Evolutionary conservation across 30 jellyfish, hydroid and myxozoan species (phyloP).

Genomic region (Hydractinia symbiolongicarpus): DNA sequence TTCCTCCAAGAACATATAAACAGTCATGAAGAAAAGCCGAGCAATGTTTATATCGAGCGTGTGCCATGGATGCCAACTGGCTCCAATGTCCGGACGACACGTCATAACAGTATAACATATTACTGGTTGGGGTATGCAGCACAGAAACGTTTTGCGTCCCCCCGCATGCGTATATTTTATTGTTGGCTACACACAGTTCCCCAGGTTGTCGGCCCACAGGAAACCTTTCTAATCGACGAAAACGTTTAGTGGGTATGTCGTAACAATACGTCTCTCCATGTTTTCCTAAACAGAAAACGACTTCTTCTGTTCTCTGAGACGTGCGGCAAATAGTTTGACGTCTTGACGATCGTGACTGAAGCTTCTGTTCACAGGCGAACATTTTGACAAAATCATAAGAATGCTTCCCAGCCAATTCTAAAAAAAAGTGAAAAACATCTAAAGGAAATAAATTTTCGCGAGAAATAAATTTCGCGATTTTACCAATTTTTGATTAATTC

Average conservation of each 20-base stretch:
- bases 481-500: too few relatives aligned
- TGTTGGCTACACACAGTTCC: not conserved
- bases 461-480: too few relatives aligned
- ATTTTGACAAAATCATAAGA: not conserved
- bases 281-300: slow-evolving; percentile 11
- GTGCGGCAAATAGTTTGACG: slow-evolving; percentile 21
- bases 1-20: slow-evolving; percentile 31
- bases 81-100: slow-evolving; percentile 4
- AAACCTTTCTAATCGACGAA: slow-evolving; percentile 20
- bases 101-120: slow-evolving; percentile 14
- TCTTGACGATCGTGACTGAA: slow-evolving; percentile 12
- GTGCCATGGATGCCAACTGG: slow-evolving; percentile 9
- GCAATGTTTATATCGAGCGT: slow-evolving; percentile 10
- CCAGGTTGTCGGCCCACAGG: slow-evolving; percentile 29
- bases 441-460: not conserved
- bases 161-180: slow-evolving; percentile 20
- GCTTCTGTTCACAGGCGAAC: slow-evolving; percentile 5
- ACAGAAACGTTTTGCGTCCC: not conserved
- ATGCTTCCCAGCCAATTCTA: slow-evolving; percentile 17
- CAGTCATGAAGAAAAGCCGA: not conserved
- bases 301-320: slow-evolving; percentile 20
- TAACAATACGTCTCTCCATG: slow-evolving; percentile 26
- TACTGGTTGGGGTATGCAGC: not conserved
- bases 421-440: not conserved
- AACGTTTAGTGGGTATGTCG: not conserved